phyloP scores from a whole-genome alignment of 2,888 invertebrate species.

The Globia sparganii region DNA sequence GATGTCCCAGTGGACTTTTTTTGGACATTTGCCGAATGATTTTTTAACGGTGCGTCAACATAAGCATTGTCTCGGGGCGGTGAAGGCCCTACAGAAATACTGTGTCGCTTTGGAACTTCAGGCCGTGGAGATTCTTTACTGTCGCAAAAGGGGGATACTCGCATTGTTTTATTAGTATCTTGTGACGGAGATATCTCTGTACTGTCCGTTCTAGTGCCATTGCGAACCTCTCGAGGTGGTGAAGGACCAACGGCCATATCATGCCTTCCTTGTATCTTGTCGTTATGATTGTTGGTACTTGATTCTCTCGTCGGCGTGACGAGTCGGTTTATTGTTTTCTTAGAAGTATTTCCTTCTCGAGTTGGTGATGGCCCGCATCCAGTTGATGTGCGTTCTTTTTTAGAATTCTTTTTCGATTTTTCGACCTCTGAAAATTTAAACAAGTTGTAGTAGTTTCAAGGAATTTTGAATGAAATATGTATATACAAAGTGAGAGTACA shows the following conservation, averaged over 20 bases:
- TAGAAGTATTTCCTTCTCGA: conserved; percentile 78
- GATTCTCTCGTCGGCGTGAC: conserved; percentile 88
- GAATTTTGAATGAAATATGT: not conserved
- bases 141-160: conserved; percentile 72
- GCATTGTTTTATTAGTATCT: conserved; percentile 65
- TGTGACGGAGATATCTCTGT: conserved; percentile 68
- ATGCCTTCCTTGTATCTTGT: conserved; percentile 71
- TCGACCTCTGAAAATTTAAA: conserved; percentile 68
- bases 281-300: conserved; percentile 60
- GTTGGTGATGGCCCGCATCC: conserved; percentile 92
- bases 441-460: not conserved
- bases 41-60: conserved; percentile 75
- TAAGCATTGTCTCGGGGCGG: conserved; percentile 77
- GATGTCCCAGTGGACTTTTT: conserved; percentile 90
- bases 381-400: conserved; percentile 86
- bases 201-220: conserved; percentile 52
- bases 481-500: not conserved
- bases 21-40: conserved; percentile 69
- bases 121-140: conserved; percentile 49
- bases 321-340: conserved; percentile 72
- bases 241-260: conserved; percentile 86
- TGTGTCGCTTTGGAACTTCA: conserved; percentile 74
- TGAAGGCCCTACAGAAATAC: conserved; percentile 82
- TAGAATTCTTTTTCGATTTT: conserved; percentile 74
- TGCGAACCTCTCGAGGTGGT: conserved; percentile 79